Evolutionary conservation across 92 coral and sea anemone genomes (phyloP), one percentile per base, ranked within the genome.

Genomic region (Nematostella vectensis): DNA sequence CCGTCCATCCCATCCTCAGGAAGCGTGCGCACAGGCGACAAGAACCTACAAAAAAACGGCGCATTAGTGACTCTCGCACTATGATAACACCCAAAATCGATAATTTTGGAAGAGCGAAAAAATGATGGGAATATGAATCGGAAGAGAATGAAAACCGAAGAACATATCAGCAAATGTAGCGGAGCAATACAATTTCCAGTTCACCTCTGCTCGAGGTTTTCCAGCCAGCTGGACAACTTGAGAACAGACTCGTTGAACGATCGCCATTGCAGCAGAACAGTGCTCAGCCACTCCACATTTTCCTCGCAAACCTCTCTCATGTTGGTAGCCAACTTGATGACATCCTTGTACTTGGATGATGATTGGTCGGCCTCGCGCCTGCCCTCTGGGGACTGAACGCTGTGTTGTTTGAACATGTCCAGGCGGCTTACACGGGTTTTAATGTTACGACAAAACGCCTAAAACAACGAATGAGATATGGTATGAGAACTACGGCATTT

Each of bases 241-340:
- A 31, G 52, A 33, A 70, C 61, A 1, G 96, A 88, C 27, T 88
- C 89, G 24, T 86, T 85, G 47, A 91, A 91, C 4, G 89, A 78
- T 54, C 82, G 87, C 98, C 98, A 91, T 30, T 77, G 96, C 33
- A 74, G 64, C 26, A 88, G 76, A 54, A 88, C 80, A 3, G 95
- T 71, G 45, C 77, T 69, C 13, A 86, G 69, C 77, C 82, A 83
- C 17, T 76, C 87, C 4, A 77, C 80, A 47, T 70, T 88, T 64
- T 76, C 83, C 19, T 87, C 80, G 45, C 96, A 93, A 4, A 80
- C 93, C 43, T 75, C 87, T 28, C 69, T 47, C 77, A 93, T 83
- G 72, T 88, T 83, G 53, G 81, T 83, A 38, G 99, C 81, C 39
- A 83, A 88, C 42, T 83, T 65, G 57, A 68, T 48, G n/a, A 74